Conservation (phyloP, 1,140 invertebrate species). For the Watersipora subatra region DNA sequence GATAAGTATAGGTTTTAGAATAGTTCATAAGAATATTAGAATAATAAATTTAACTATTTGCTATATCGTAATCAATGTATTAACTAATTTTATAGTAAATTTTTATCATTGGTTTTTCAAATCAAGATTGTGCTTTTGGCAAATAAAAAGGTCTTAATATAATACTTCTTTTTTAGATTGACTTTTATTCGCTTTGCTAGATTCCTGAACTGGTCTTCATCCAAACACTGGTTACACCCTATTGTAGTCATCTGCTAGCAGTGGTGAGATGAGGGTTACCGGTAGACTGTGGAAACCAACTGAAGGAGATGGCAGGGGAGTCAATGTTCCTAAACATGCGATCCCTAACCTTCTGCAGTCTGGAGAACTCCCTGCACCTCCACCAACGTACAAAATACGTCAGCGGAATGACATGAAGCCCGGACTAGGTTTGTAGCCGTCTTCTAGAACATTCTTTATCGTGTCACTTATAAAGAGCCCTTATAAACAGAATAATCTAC, state of each 20-base stretch:
- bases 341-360: not conserved
- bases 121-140: not conserved
- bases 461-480: too few species aligned
- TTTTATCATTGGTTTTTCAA: not conserved
- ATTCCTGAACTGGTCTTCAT: not conserved
- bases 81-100: not conserved
- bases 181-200: not conserved
- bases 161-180: not conserved
- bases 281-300: not conserved
- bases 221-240: too few species aligned
- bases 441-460: too few species aligned
- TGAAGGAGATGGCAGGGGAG: not conserved
- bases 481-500: too few species aligned
- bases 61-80: too few species aligned
- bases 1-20: too few species aligned
- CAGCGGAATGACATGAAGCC: not conserved
- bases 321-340: not conserved
- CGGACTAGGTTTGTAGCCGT: not conserved
- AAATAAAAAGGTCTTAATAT: not conserved
- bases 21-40: too few species aligned
- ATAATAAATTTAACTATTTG: too few species aligned
- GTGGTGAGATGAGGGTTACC: not conserved
- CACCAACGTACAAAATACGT: not conserved
- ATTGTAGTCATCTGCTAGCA: too few species aligned
- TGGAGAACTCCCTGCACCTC: not conserved